Evolutionary conservation across 2,113 vertebrate species (phyloP).

Genomic region (Cyanocitta stelleri): DNA sequence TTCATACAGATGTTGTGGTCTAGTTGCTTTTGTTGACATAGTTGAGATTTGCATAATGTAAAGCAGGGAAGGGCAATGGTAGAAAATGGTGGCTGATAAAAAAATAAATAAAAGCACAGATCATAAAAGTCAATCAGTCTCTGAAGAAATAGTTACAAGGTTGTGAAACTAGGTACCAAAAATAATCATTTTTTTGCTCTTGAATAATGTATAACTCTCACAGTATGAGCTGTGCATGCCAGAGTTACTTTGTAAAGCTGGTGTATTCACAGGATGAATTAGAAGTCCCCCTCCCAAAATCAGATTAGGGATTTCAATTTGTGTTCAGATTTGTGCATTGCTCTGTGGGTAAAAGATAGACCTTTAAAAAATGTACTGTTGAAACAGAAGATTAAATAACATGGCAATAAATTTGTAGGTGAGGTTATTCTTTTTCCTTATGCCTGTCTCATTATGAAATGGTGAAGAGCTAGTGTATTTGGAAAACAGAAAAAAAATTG

Average conservation of each 20-base stretch:
- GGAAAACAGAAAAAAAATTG: neutral
- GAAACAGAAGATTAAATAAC: neutral
- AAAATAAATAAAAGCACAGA: neutral
- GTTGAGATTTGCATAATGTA: neutral
- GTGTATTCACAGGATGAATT: neutral
- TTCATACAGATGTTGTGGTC: constrained; percentile 5
- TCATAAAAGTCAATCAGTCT: neutral
- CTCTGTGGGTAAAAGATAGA: neutral
- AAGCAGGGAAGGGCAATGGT: neutral
- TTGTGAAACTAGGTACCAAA: neutral
- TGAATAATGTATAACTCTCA: neutral
- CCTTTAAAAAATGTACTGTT: neutral
- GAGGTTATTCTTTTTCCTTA: neutral
- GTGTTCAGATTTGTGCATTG: neutral
- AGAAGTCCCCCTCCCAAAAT: neutral
- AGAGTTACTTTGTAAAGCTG: neutral
- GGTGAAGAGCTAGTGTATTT: neutral
- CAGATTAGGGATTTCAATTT: neutral
- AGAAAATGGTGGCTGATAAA: neutral
- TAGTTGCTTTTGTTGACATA: constrained; percentile 26
- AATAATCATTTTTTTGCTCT: neutral
- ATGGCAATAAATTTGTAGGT: neutral
- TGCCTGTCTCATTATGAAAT: neutral
- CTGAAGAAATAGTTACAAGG: neutral
- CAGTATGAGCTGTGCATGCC: neutral